phyloP scores from a whole-genome alignment of 2,888 invertebrate species.

The Ormyrus thymus region DNA sequence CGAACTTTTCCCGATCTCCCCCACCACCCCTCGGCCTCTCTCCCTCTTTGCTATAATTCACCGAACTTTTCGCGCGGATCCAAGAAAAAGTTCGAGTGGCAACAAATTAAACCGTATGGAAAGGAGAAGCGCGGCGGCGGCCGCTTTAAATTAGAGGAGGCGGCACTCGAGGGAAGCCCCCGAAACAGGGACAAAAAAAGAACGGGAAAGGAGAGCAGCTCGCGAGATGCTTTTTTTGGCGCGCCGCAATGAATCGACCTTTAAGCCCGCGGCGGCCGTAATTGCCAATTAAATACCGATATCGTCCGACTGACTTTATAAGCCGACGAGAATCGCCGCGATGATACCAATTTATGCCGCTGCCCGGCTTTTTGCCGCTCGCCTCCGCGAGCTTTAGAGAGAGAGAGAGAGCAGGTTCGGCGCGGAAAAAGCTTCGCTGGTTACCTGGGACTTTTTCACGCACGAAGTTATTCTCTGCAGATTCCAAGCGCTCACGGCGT shows the following conservation, averaged over 20 bases:
- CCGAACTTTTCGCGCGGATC: too few relatives aligned
- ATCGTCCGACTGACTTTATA: constrained; percentile 34
- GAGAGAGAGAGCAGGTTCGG: background rate
- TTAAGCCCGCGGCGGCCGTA: constrained; percentile 57
- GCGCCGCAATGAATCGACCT: constrained; percentile 48
- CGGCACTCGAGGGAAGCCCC: background rate
- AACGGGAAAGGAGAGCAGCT: background rate
- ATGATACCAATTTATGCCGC: constrained; percentile 29
- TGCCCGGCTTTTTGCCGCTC: background rate
- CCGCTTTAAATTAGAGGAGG: background rate
- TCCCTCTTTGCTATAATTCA: background rate
- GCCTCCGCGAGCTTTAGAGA: background rate
- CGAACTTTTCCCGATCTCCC: background rate
- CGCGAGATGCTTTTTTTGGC: background rate
- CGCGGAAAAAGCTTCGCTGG: background rate
- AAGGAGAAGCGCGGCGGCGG: background rate
- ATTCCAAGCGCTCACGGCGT: constrained; percentile 65
- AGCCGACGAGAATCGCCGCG: constrained; percentile 5
- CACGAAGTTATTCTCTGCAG: constrained; percentile 62
- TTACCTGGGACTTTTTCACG: constrained; percentile 62
- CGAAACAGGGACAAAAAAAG: background rate
- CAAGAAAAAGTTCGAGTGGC: too few relatives aligned
- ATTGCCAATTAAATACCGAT: constrained; percentile 65
- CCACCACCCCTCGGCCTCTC: background rate
- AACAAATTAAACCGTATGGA: too few relatives aligned